Evolutionary conservation across 2,888 invertebrate genomes (phyloP).

Genomic region (Acrocera orbiculus): DNA sequence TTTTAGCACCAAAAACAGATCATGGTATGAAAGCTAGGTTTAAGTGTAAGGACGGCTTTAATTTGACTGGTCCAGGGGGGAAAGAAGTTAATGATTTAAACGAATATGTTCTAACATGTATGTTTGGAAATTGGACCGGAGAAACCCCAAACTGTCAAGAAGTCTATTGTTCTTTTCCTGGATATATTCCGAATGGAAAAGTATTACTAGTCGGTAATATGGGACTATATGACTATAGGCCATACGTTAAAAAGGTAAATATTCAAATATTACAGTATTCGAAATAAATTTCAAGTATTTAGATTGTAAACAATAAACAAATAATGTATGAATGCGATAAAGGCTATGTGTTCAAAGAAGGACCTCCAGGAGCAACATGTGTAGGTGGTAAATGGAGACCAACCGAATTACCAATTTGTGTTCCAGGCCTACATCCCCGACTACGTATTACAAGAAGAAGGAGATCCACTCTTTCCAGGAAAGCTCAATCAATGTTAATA

Average conservation of each 20-base stretch:
- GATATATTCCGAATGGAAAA: slow-evolving; percentile 73
- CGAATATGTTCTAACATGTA: slow-evolving; percentile 65
- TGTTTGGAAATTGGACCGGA: slow-evolving; percentile 90
- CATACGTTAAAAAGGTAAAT: slow-evolving; percentile 72
- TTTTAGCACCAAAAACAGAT: slow-evolving; percentile 91
- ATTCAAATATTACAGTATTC: no score
- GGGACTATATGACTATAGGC: slow-evolving; percentile 88
- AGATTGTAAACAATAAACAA: slow-evolving; percentile 75
- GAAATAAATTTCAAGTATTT: slow-evolving; percentile 6
- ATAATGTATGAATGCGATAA: slow-evolving; percentile 92
- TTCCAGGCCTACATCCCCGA: slow-evolving; percentile 71
- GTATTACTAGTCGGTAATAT: slow-evolving; percentile 85
- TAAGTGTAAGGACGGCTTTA: slow-evolving; percentile 84
- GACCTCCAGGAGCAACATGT: slow-evolving; percentile 87
- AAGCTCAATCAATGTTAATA: no score
- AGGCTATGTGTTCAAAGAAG: slow-evolving; percentile 71
- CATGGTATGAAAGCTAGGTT: slow-evolving; percentile 92
- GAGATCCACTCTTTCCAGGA: slow-evolving; percentile 33
- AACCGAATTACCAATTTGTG: slow-evolving; percentile 64
- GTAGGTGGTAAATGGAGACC: slow-evolving; percentile 91
- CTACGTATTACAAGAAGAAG: slow-evolving; percentile 61
- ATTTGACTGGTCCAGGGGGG: slow-evolving; percentile 49
- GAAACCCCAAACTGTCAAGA: slow-evolving; percentile 72
- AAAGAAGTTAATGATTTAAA: slow-evolving; percentile 28
- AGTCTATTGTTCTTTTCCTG: slow-evolving; percentile 87